Evolutionary conservation across 2,888 invertebrate genomes (phyloP).

Genomic region (Trissoscelio sp.): DNA sequence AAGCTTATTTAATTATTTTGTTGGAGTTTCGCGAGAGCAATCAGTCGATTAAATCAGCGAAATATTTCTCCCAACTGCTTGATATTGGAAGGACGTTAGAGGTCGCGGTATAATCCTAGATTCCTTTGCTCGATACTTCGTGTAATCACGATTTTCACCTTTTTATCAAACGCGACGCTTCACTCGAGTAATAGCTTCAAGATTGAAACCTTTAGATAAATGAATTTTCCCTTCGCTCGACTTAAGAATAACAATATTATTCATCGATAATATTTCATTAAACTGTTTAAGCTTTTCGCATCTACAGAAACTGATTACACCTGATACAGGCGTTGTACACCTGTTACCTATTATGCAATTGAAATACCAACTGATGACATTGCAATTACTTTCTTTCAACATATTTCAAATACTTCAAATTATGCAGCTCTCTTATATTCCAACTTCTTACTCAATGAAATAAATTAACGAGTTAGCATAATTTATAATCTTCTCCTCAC

Average conservation of each 20-base stretch:
- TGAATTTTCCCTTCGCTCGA: not conserved
- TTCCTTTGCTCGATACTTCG: conserved; percentile 34
- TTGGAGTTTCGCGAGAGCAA: conserved; percentile 18
- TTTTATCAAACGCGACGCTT: conserved; percentile 27
- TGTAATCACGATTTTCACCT: conserved; percentile 38
- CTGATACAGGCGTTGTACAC: conserved; percentile 39
- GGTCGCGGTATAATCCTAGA: conserved; percentile 48
- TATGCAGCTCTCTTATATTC: conserved; percentile 6
- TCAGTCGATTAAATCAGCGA: conserved; percentile 33
- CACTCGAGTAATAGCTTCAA: conserved; percentile 5
- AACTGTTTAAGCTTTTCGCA: not conserved
- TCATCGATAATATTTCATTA: conserved; percentile 19
- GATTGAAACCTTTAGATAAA: conserved; percentile 29
- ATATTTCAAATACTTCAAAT: conserved; percentile 38
- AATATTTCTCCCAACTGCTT: conserved; percentile 15
- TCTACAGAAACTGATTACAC: conserved; percentile 31
- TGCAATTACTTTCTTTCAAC: conserved; percentile 62
- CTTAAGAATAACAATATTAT: conserved; percentile 17
- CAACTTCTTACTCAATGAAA: conserved; percentile 22
- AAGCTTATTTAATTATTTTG: conserved; percentile 46
- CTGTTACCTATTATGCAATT: conserved; percentile 57
- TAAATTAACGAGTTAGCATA: conserved; percentile 20
- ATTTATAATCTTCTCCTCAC: not conserved
- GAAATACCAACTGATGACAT: conserved; percentile 58
- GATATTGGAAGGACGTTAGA: conserved; percentile 61